These are phyloP conservation scores for Eupithecia vulgata DNA, from an alignment of 2,888 invertebrate genomes.

Conservation along the genomic window DNA sequence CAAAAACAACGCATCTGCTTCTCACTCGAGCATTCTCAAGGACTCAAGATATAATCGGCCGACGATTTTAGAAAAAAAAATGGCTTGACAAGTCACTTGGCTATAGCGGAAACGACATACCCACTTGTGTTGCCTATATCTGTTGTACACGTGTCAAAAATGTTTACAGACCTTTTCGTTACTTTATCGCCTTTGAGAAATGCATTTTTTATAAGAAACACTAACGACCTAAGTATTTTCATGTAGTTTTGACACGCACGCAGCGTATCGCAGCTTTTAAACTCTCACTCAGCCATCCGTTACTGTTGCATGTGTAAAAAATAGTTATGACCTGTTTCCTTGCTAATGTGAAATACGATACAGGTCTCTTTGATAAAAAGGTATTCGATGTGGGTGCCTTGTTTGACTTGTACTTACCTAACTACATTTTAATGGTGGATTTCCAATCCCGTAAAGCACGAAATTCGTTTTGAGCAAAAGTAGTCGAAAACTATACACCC, in stretches of 20 bases:
- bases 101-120: slow-evolving; percentile 63
- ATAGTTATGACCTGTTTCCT: slow-evolving; percentile 33
- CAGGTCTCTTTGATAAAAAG: background rate
- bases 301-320: slow-evolving; percentile 32
- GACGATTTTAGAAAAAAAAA: slow-evolving; percentile 51
- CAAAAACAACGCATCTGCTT: slow-evolving; percentile 59
- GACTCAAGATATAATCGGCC: slow-evolving; percentile 55
- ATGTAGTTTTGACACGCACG: slow-evolving; percentile 48
- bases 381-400: background rate
- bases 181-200: slow-evolving; percentile 62
- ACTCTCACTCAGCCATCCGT: slow-evolving; percentile 39
- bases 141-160: slow-evolving; percentile 71
- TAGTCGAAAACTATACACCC: background rate
- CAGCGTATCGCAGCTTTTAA: slow-evolving; percentile 46
- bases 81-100: slow-evolving; percentile 52
- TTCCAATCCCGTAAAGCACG: background rate
- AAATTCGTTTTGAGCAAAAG: background rate
- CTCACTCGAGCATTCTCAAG: slow-evolving; percentile 52
- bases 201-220: slow-evolving; percentile 56
- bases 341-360: slow-evolving; percentile 35
- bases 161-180: slow-evolving; percentile 68
- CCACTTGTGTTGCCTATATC: slow-evolving; percentile 64
- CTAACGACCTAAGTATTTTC: slow-evolving; percentile 40
- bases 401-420: background rate
- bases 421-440: background rate